These are phyloP conservation scores for Zapus hudsonius DNA, from an alignment of 2,113 vertebrate genomes.

Conservation along the genomic window DNA sequence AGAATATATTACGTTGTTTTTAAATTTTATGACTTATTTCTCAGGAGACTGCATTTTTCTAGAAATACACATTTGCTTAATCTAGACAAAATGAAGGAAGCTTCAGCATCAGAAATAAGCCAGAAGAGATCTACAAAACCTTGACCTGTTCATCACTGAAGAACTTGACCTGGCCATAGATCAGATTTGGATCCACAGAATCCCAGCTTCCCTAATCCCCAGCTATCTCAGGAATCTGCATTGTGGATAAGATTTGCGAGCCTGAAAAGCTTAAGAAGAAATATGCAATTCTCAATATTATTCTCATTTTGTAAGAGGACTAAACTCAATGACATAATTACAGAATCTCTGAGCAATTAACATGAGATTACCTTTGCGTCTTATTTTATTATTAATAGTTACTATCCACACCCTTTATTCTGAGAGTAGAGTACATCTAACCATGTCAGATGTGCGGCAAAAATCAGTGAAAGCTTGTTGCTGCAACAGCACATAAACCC, in stretches of 20 bases:
- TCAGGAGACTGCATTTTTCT: constrained; percentile 38
- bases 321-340: not conserved
- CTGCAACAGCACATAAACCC: not conserved
- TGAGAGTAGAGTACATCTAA: not conserved
- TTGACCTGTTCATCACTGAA: not conserved
- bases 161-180: not conserved
- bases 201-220: not conserved
- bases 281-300: not conserved
- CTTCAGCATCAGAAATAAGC: not conserved
- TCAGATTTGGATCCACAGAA: not conserved
- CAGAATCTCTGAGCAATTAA: not conserved
- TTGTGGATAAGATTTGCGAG: not conserved
- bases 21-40: not conserved
- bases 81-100: not conserved
- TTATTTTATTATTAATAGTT: not conserved
- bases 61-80: not conserved
- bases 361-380: not conserved
- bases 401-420: not conserved
- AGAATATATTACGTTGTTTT: not conserved
- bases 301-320: not conserved
- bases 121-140: not conserved
- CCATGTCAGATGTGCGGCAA: not conserved
- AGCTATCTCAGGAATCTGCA: not conserved
- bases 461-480: constrained; percentile 26
- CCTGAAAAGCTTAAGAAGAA: not conserved